phyloP scores from a whole-genome alignment of 2,888 invertebrate species.

The Pyrrhia umbra region DNA sequence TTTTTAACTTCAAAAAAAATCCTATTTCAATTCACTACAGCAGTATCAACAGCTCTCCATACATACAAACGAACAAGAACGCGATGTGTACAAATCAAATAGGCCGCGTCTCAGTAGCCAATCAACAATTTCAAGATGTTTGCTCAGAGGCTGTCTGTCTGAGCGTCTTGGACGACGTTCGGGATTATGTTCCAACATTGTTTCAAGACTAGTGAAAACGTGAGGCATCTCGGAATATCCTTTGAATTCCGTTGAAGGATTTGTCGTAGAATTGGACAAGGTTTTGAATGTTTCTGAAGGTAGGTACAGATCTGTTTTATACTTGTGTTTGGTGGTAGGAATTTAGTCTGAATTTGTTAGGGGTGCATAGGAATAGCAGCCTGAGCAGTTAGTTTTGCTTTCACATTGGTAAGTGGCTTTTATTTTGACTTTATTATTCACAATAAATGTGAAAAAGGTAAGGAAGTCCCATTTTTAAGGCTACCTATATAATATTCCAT shows the following conservation, averaged over 20 bases:
- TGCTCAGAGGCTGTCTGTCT: conserved; percentile 71
- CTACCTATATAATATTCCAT: no score
- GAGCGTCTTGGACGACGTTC: conserved; percentile 54
- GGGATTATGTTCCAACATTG: conserved; percentile 57
- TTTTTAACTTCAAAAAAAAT: no score
- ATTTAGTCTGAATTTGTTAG: not conserved
- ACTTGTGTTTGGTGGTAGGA: not conserved
- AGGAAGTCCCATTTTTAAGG: no score
- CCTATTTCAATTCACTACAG: no score
- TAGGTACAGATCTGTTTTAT: not conserved
- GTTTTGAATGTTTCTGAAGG: conserved; percentile 24
- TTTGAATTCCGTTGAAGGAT: conserved; percentile 49
- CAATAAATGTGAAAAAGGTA: no score
- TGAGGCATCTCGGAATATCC: conserved; percentile 52
- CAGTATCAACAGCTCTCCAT: conserved; percentile 69
- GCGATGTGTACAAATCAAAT: conserved; percentile 86
- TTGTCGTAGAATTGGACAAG: conserved; percentile 14
- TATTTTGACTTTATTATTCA: no score
- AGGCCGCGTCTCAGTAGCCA: conserved; percentile 81
- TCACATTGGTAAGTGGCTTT: no score
- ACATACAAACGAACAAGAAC: conserved; percentile 64
- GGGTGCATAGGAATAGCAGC: not conserved
- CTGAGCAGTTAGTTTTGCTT: not conserved
- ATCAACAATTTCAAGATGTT: conserved; percentile 89
- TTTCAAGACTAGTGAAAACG: conserved; percentile 51